Conservation (phyloP, 2,113 vertebrate genomes). For the Lycaon pictus region DNA sequence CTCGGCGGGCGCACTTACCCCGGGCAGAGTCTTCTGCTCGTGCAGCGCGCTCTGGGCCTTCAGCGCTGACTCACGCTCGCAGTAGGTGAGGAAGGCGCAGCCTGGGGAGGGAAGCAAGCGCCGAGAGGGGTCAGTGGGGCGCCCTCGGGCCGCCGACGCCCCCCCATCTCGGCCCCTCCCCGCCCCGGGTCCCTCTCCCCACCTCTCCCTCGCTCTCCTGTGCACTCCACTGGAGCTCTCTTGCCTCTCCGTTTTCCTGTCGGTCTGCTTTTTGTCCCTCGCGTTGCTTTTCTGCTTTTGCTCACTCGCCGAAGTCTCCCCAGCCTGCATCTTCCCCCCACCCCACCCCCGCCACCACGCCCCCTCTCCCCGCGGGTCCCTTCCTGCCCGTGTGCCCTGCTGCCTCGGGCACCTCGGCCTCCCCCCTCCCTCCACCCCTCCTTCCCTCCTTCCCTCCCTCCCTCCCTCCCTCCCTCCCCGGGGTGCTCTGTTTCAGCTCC, state of each 20-base stretch:
- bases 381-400: background rate
- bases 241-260: slow-evolving; percentile 7
- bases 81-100: slow-evolving; percentile 93
- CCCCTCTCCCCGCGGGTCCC: slow-evolving; percentile 45
- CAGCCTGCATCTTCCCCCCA: background rate
- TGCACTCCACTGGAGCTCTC: slow-evolving; percentile 28
- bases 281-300: slow-evolving; percentile 34
- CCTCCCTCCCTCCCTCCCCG: too few species aligned
- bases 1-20: slow-evolving; percentile 86
- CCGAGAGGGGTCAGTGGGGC: slow-evolving; percentile 80
- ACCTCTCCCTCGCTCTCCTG: background rate
- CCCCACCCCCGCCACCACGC: background rate
- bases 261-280: slow-evolving; percentile 63
- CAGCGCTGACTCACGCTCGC: slow-evolving; percentile 92
- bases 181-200: background rate
- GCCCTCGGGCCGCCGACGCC: slow-evolving; percentile 55
- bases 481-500: background rate
- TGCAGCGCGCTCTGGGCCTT: slow-evolving; percentile 92
- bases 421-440: background rate
- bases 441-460: background rate
- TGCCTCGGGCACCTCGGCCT: slow-evolving; percentile 24
- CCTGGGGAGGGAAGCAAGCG: slow-evolving; percentile 84
- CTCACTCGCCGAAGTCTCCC: slow-evolving; percentile 60
- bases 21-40: slow-evolving; percentile 92
- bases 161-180: background rate